Percentiles rank a stretch among this genome's conserved stretches.
phyloP scores from a whole-genome alignment of 30 jellyfish, hydroid and myxozoan genomes.

The Mastigias papua region DNA sequence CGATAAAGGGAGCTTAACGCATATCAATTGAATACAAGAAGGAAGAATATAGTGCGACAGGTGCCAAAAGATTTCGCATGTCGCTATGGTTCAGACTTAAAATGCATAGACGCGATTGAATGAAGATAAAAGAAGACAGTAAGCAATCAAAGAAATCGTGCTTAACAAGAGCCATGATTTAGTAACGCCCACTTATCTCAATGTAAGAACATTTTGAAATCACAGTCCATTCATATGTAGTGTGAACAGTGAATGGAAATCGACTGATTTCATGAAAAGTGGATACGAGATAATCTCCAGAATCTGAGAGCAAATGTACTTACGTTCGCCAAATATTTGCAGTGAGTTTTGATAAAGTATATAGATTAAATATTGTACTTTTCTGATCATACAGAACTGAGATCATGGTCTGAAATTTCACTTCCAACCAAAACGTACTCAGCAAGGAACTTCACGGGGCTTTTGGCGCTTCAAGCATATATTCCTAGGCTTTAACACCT shows the following conservation, averaged over 20 bases:
- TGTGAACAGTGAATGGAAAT: not conserved
- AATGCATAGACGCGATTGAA: not conserved
- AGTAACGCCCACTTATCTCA: not conserved
- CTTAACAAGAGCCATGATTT: not conserved
- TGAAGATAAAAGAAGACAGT: not conserved
- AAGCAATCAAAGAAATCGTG: not conserved
- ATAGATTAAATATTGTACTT: not conserved
- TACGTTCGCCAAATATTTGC: not conserved
- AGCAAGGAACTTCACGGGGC: too few species aligned
- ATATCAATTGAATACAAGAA: not conserved
- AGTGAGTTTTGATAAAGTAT: not conserved
- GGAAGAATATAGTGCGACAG: not conserved
- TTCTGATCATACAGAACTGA: too few species aligned
- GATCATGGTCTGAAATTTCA: too few species aligned
- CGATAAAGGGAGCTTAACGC: not conserved
- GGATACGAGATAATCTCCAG: not conserved
- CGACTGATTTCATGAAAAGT: not conserved
- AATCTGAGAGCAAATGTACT: too few species aligned
- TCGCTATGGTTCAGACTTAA: not conserved
- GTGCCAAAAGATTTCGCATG: not conserved
- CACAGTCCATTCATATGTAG: not conserved
- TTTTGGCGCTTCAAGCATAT: too few species aligned
- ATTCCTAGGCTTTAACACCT: too few species aligned
- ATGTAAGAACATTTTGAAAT: not conserved
- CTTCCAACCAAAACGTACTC: too few species aligned